Evolutionary conservation across 2,797 vertebrate genomes (phyloP).

Genomic region (Pangasius mekongensis): DNA sequence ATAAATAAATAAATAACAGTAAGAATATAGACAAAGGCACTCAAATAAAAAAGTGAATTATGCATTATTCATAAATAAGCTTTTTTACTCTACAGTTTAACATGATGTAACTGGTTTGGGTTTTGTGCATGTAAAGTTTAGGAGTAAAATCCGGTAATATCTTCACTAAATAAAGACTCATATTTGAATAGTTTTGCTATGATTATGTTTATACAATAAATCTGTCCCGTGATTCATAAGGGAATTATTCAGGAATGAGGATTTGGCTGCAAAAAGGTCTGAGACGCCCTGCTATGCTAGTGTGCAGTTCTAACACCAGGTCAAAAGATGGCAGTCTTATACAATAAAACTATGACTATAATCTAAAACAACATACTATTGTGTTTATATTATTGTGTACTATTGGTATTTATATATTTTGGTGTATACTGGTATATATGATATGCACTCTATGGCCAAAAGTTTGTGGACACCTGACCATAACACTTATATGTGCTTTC

Average conservation of each 20-base stretch:
- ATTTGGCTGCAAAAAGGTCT: not conserved
- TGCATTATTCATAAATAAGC: not conserved
- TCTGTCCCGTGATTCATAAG: not conserved
- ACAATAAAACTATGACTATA: not conserved
- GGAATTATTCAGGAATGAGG: not conserved
- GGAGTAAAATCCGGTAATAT: too few relatives aligned
- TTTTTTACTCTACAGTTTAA: not conserved
- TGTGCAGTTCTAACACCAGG: conserved; percentile 6
- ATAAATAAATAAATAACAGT: too few relatives aligned
- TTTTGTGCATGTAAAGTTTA: not conserved
- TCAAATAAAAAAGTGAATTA: too few relatives aligned
- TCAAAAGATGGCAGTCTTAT: conserved; percentile 19
- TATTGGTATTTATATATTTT: too few relatives aligned
- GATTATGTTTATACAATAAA: not conserved
- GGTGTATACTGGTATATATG: too few relatives aligned
- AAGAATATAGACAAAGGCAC: too few relatives aligned
- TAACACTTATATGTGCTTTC: not conserved
- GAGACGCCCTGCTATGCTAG: not conserved
- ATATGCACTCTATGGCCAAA: not conserved
- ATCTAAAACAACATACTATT: not conserved
- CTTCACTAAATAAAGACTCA: not conserved
- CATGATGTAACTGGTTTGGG: not conserved
- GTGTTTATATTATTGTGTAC: not conserved
- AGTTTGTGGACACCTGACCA: not conserved
- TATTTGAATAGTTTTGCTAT: not conserved